Base-by-base conservation (phyloP, 2,113 vertebrate species). In the Ariopsis seemanni region DNA sequence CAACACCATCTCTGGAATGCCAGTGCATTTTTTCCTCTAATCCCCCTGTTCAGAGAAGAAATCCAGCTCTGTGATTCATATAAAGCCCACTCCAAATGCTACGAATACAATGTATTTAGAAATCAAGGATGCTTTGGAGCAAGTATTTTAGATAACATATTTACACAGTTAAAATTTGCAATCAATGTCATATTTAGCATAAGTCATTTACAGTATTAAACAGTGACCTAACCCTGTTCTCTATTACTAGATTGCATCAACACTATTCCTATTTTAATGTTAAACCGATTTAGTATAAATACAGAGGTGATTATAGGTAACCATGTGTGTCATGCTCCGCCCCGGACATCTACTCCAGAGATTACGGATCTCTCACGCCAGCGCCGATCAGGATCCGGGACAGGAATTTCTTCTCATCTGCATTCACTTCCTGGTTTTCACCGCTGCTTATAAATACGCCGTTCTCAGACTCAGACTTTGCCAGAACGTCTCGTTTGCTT, bases 1-100 rank as follows among this genome's bases (percentile, higher is more conserved):
- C 79, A 50, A 90, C 88, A 88, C 90, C 89, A 75, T 78, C 71
- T 88, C 89, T 90, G 91, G 91, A 90, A 92, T 87, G 87, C 86
- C 86, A 79, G 69, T 22, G 15, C 69, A 88, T 57, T 91, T 87
- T 84, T 88, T 87, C 75, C 71, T 65, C 14, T 91, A 88, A 91
- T 88, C 88, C 87, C n/a, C 9, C 69, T 58, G 53, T 80, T 72
- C 77, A 85, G 71, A 84, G 84, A 82, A 89, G 62, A 86, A 88
- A 72, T 90, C 79, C 84, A 81, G 87, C 87, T 74, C 74, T 90
- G 82, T 86, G 85, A 88, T 90, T 88, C 87, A 79, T 86, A 88
- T 62, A 88, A 88, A 88, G 52, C 86, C 84, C 22, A 42, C 42
- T 62, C 79, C 55, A 82, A 82, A 79, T 27, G 34, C 86, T 79